Conservation (phyloP, 2,888 invertebrate genomes). For the Pachliopta kotzebuea region DNA sequence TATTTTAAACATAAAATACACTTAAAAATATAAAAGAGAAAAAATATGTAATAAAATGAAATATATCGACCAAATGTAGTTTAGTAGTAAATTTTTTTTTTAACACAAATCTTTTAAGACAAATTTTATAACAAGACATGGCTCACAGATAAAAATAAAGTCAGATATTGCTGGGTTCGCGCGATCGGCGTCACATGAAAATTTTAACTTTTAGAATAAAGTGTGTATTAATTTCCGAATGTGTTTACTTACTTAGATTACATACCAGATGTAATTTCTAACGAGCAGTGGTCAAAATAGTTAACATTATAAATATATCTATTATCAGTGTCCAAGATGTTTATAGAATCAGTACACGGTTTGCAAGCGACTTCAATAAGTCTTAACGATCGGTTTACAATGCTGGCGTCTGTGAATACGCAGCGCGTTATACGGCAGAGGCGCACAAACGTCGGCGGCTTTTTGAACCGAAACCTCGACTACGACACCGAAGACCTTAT, state of each 20-base stretch:
- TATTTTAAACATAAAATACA: too few relatives aligned
- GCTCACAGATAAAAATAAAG: background rate
- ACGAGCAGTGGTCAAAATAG: background rate
- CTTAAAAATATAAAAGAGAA: too few relatives aligned
- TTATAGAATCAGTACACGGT: conserved; percentile 64
- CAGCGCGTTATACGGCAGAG: conserved; percentile 38
- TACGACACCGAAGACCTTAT: conserved; percentile 45
- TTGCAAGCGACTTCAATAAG: conserved; percentile 68
- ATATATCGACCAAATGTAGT: too few relatives aligned
- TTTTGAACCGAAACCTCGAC: conserved; percentile 39
- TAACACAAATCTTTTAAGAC: too few relatives aligned
- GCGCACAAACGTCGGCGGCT: conserved; percentile 35
- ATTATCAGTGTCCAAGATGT: conserved; percentile 42
- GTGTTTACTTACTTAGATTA: too few relatives aligned
- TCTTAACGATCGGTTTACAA: conserved; percentile 59
- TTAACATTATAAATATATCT: background rate
- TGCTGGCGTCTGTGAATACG: conserved; percentile 44
- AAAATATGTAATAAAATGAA: too few relatives aligned
- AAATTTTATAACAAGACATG: too few relatives aligned
- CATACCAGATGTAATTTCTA: background rate
- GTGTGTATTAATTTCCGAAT: too few relatives aligned
- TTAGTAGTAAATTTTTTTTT: too few relatives aligned
- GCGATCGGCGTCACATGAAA: conserved; percentile 15
- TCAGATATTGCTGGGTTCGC: conserved; percentile 10
- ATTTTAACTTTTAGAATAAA: background rate